These are phyloP conservation scores for Epinephelus malabaricus DNA, from an alignment of 2,797 vertebrate genomes.

Conservation along the genomic window DNA sequence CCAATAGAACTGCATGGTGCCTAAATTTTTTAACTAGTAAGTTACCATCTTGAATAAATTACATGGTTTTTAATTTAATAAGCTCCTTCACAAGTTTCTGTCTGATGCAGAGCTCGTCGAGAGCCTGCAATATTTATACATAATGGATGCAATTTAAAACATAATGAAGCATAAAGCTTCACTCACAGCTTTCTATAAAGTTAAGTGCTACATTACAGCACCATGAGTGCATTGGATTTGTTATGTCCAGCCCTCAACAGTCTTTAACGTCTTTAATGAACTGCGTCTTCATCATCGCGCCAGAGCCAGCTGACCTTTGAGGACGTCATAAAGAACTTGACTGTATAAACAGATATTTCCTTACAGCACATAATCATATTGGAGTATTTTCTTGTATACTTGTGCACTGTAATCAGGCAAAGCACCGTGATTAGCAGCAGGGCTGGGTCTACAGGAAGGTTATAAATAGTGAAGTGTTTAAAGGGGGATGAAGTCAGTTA, in stretches of 20 bases:
- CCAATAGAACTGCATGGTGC: background rate
- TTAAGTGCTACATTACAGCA: conserved; percentile 18
- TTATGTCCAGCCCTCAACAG: conserved; percentile 19
- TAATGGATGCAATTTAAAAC: conserved; percentile 26
- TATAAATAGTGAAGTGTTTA: conserved; percentile 52
- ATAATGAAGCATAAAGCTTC: conserved; percentile 31
- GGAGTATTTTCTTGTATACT: conserved; percentile 33
- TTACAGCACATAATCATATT: conserved; percentile 21
- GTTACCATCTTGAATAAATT: background rate
- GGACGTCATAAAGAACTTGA: conserved; percentile 11
- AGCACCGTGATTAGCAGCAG: conserved; percentile 47
- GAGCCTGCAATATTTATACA: background rate
- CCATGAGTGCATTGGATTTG: background rate
- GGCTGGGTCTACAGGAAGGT: conserved; percentile 34
- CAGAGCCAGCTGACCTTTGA: conserved; percentile 42
- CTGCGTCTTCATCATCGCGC: conserved; percentile 12
- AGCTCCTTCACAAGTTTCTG: conserved; percentile 2
- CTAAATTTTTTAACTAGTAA: background rate
- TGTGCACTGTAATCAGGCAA: conserved; percentile 49
- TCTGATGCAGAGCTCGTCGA: background rate
- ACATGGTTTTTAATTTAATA: conserved; percentile 10
- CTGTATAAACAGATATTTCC: conserved; percentile 21
- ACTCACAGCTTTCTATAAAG: conserved; percentile 21
- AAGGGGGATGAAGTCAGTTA: conserved; percentile 7
- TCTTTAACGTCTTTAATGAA: conserved; percentile 30